phyloP scores from a whole-genome alignment of 2,113 vertebrate genomes.

The Hippocampus zosterae region DNA sequence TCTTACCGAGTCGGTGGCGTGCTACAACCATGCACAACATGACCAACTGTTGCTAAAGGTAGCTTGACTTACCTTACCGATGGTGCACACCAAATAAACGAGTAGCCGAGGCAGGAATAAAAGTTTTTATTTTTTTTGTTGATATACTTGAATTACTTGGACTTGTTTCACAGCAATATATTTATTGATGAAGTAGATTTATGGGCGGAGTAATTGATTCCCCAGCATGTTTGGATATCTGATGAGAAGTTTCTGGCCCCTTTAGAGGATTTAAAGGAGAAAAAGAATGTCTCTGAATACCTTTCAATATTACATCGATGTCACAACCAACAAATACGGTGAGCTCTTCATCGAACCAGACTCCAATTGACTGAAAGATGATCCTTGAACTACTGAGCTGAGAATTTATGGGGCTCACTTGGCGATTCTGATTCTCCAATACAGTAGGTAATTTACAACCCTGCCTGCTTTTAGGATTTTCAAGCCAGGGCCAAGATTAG shows the following conservation, averaged over 20 bases:
- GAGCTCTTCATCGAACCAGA: constrained; percentile 17
- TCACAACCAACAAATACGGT: constrained; percentile 15
- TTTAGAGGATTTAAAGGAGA: no score
- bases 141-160: no score
- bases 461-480: constrained; percentile 58
- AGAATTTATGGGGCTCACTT: constrained; percentile 49
- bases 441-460: constrained; percentile 65
- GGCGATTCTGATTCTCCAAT: constrained; percentile 45
- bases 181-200: neutral
- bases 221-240: neutral
- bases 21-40: no score
- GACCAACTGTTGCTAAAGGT: no score
- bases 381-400: constrained; percentile 62
- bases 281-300: constrained; percentile 1
- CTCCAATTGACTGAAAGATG: constrained; percentile 31
- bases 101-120: no score
- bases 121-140: no score
- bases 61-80: neutral
- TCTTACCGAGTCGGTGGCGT: no score
- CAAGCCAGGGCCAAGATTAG: constrained; percentile 57
- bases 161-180: neutral
- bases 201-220: neutral
- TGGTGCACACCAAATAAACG: neutral
- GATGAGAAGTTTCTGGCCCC: no score
- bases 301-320: constrained; percentile 15